phyloP scores from a whole-genome alignment of 2,888 invertebrate genomes.

The Diplolepis rosae region DNA sequence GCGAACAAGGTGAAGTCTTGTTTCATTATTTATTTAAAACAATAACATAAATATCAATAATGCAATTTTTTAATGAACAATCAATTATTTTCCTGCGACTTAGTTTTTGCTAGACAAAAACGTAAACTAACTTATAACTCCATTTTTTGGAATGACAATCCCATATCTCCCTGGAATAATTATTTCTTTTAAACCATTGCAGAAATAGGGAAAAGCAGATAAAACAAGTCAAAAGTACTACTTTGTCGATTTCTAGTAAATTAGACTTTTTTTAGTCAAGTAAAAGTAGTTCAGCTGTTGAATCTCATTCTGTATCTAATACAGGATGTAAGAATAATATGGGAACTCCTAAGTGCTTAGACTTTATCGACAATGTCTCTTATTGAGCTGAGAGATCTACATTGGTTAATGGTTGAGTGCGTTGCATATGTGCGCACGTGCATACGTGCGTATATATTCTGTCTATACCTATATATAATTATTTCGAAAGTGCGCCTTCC shows the following conservation, averaged over 20 bases:
- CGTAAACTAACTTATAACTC: not conserved
- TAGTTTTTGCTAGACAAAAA: too few species aligned
- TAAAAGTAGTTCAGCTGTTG: not conserved
- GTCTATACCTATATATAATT: constrained; percentile 3
- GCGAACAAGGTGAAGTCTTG: too few species aligned
- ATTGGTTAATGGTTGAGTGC: not conserved
- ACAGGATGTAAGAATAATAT: not conserved
- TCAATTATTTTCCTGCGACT: too few species aligned
- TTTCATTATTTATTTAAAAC: too few species aligned
- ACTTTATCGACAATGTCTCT: not conserved
- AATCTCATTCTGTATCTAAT: not conserved
- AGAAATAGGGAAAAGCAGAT: not conserved
- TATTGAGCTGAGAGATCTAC: not conserved
- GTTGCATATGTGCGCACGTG: not conserved
- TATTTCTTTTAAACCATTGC: not conserved
- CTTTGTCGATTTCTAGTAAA: constrained; percentile 8
- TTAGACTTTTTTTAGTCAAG: not conserved
- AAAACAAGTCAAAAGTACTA: not conserved
- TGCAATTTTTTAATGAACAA: too few species aligned
- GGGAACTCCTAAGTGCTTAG: not conserved
- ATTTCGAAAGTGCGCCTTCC: not conserved
- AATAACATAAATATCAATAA: too few species aligned
- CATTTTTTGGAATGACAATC: not conserved
- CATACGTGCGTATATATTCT: constrained; percentile 8
- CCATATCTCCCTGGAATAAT: not conserved